Percentiles rank a stretch among this genome's conserved stretches.
Conservation (phyloP, 2,888 invertebrate genomes). For the Strigamia transsilvanica region DNA sequence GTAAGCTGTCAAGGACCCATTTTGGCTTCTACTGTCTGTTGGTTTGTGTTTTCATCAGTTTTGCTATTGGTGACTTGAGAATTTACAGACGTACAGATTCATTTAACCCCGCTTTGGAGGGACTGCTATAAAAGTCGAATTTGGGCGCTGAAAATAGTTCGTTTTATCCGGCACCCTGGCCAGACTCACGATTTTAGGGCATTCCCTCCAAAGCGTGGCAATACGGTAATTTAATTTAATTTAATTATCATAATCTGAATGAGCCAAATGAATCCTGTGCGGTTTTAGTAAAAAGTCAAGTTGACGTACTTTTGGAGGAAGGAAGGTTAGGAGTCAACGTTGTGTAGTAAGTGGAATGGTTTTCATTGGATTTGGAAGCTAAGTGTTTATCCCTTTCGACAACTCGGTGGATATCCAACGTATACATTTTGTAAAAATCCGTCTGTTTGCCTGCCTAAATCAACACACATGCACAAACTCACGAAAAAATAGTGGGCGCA, state of each 20-base stretch:
- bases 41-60: neutral
- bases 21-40: neutral
- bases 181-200: too few species aligned
- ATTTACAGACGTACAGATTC: neutral
- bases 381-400: constrained; percentile 29
- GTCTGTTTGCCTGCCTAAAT: constrained; percentile 67
- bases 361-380: constrained; percentile 41
- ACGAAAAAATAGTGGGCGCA: too few species aligned
- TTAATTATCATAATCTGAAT: too few species aligned
- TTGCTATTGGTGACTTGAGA: neutral
- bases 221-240: too few species aligned
- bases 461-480: neutral
- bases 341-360: neutral
- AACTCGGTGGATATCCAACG: constrained; percentile 66
- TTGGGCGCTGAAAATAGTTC: too few species aligned
- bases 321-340: neutral
- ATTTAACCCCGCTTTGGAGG: too few species aligned
- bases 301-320: constrained; percentile 3
- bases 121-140: too few species aligned
- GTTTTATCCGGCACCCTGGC: too few species aligned
- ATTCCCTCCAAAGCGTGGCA: too few species aligned
- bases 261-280: neutral
- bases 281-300: neutral
- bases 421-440: constrained; percentile 69
- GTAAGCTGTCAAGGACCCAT: constrained; percentile 22